Evolutionary conservation across 2,113 vertebrate genomes (phyloP).

Genomic region (Hypocryptadius cinnamomeus): DNA sequence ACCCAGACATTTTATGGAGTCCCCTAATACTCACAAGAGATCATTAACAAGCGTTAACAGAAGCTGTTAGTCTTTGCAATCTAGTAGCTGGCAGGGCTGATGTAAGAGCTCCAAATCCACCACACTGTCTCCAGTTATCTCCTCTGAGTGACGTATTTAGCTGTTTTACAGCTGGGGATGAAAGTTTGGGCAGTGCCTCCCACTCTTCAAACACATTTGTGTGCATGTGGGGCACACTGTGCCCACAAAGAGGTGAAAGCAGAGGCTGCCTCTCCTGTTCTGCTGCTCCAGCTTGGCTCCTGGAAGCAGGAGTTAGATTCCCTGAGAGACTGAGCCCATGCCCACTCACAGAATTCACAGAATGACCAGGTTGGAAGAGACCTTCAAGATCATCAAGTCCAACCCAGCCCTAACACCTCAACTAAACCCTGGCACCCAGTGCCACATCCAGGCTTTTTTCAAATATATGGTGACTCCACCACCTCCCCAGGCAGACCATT

Average conservation of each 20-base stretch:
- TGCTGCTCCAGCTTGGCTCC: not conserved
- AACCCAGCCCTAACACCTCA: not conserved
- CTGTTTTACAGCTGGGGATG: not conserved
- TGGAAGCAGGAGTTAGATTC: not conserved
- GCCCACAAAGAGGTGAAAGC: not conserved
- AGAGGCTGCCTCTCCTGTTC: not conserved
- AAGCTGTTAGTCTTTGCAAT: slow-evolving; percentile 1
- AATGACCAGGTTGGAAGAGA: not conserved
- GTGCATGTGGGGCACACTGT: not conserved
- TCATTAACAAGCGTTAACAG: not conserved
- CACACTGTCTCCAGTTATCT: not conserved
- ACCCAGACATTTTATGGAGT: not conserved
- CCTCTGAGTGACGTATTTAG: not conserved
- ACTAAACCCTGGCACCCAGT: not conserved
- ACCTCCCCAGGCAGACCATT: not conserved
- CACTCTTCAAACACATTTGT: not conserved
- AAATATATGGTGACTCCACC: not conserved
- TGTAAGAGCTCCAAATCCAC: not conserved
- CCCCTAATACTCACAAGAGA: not conserved
- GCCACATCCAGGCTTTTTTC: not conserved
- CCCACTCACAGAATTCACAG: not conserved
- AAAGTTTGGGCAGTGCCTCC: not conserved
- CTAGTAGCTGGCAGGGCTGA: not conserved
- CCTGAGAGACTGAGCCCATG: not conserved
- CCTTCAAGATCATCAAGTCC: not conserved